Evolutionary conservation across 2,113 vertebrate genomes (phyloP).

Genomic region (Lonchura striata): DNA sequence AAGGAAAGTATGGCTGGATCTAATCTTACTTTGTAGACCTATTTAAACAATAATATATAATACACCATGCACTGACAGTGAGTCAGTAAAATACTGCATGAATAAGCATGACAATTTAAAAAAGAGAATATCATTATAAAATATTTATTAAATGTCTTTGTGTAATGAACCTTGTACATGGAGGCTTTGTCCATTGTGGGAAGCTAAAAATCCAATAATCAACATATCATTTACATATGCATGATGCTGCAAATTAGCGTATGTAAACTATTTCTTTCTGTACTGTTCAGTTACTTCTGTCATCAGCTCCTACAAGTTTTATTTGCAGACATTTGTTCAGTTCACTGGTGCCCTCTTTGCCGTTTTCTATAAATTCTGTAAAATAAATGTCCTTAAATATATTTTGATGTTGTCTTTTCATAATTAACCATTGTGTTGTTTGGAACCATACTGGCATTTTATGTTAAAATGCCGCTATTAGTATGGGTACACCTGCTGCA

Average conservation of each 20-base stretch:
- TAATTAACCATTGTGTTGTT: conserved; percentile 79
- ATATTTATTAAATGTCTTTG: conserved; percentile 90
- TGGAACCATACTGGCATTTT: conserved; percentile 83
- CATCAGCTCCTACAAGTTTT: conserved; percentile 73
- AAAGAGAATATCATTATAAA: conserved; percentile 94
- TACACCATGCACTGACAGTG: conserved; percentile 83
- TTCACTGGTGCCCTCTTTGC: conserved; percentile 64
- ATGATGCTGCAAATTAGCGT: conserved; percentile 82
- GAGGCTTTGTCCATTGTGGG: conserved; percentile 81
- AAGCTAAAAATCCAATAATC: conserved; percentile 87
- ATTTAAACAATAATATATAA: conserved; percentile 60
- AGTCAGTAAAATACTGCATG: conserved; percentile 76
- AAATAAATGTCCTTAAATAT: conserved; percentile 78
- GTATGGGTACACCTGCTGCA: conserved; percentile 80
- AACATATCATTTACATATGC: conserved; percentile 91
- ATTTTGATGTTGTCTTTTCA: conserved; percentile 79
- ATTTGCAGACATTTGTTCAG: conserved; percentile 71
- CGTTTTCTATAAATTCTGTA: conserved; percentile 72
- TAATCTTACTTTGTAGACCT: conserved; percentile 58
- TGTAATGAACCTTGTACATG: conserved; percentile 91
- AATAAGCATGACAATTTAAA: conserved; percentile 67
- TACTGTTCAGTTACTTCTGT: conserved; percentile 74
- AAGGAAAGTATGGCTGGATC: conserved; percentile 66
- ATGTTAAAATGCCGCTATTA: conserved; percentile 74
- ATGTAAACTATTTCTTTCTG: conserved; percentile 74